Percentiles rank a stretch among this genome's conserved stretches.
These are phyloP conservation scores for Otolemur crassicaudatus DNA, from an alignment of 2,797 vertebrate genomes.

Conservation along the genomic window DNA sequence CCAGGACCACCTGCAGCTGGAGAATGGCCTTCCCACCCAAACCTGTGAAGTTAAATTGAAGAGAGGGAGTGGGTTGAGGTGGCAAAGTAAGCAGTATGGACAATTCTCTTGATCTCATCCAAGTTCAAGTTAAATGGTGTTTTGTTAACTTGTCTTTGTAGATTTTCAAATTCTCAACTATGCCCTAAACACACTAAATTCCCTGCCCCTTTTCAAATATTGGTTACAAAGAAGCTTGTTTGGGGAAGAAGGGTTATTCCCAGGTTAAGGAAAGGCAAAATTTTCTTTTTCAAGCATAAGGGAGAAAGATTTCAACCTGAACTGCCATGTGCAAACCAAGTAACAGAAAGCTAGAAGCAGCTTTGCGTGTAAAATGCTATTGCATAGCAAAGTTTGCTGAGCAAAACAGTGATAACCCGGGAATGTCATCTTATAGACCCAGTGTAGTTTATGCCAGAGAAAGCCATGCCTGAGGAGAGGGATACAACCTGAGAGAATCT, in stretches of 20 bases:
- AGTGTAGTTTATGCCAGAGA: background rate
- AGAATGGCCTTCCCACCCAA: background rate
- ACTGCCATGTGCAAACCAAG: background rate
- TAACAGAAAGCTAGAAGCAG: background rate
- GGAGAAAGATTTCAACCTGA: background rate
- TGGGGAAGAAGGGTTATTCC: background rate
- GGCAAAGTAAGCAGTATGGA: background rate
- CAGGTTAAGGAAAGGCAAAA: background rate
- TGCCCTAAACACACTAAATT: background rate
- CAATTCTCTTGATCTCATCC: background rate
- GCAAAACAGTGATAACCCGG: background rate
- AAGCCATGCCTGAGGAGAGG: background rate
- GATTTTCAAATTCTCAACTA: background rate
- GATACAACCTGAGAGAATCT: background rate
- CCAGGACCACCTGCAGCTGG: background rate
- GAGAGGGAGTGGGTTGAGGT: rapidly evolving
- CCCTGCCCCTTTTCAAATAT: background rate
- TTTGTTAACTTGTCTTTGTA: background rate
- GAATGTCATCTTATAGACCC: background rate
- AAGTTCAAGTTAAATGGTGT: background rate
- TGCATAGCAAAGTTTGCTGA: background rate
- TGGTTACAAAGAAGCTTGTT: background rate
- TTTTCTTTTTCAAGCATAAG: background rate
- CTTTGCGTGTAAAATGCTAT: background rate
- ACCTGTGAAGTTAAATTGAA: background rate